A percentile compares a stretch with the other conserved stretches of the same genome.
These are phyloP conservation scores for Ctena decussata DNA, from an alignment of 2,888 invertebrate species.

Conservation along the genomic window DNA sequence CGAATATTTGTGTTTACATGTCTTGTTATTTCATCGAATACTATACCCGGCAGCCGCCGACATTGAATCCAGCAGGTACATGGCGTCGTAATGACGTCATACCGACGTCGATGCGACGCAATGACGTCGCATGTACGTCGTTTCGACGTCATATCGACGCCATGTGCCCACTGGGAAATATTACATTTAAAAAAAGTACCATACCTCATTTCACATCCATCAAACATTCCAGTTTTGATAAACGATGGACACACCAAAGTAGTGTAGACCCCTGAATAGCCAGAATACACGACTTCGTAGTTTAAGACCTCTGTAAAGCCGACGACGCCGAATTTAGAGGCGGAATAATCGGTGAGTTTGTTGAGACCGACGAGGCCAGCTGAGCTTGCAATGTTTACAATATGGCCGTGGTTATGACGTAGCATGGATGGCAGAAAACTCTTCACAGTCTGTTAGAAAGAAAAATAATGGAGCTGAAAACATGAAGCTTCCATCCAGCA, in stretches of 20 bases:
- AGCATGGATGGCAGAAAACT: constrained; percentile 97
- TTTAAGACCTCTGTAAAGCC: constrained; percentile 96
- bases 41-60: too few species aligned
- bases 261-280: constrained; percentile 91
- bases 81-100: too few species aligned
- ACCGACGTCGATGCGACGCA: too few species aligned
- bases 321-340: constrained; percentile 97
- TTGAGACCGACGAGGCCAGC: constrained; percentile 92
- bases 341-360: constrained; percentile 92
- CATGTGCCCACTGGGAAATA: too few species aligned
- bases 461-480: too few species aligned
- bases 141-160: too few species aligned
- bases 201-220: constrained; percentile 91
- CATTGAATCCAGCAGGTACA: too few species aligned
- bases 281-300: constrained; percentile 79
- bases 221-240: constrained; percentile 98
- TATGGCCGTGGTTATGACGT: constrained; percentile 94
- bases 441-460: constrained; percentile 92
- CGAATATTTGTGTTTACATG: too few species aligned
- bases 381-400: constrained; percentile 97
- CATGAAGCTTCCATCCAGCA: too few species aligned
- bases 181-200: too few species aligned
- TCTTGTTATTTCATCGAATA: too few species aligned
- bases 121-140: too few species aligned
- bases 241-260: constrained; percentile 98